Base-by-base conservation (phyloP, 2,888 invertebrate species). In the Tethea ocularis region DNA sequence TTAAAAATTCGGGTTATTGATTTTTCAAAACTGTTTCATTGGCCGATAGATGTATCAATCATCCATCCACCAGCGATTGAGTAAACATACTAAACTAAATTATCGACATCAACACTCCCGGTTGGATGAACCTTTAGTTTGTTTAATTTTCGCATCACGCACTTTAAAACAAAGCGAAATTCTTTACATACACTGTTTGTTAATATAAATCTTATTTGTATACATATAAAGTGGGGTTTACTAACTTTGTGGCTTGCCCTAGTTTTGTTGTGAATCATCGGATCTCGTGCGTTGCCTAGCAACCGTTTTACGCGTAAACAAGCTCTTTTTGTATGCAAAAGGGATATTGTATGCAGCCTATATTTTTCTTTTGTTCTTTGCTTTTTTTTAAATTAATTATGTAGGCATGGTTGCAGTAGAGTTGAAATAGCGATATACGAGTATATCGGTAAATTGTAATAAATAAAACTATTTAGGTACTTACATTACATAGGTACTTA, bases 231-330 rank as follows among this genome's bases (percentile, higher is more conserved):
- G 53, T 33, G 29, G 10, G 22, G 36, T 54, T 54, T 22, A 22
- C 33, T 11, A 7, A 22, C 20, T 8, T 5, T 22, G 46, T 17
- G 10, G 33, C 6, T 36, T 54, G 54, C 11, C 54, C 54, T 33
- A 54, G 33, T 33, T 54, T 33, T 13, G 5, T 17, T 17, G 17
- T 46, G 46, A 46, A n/a, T 46, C 46, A 20, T 8, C n/a, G 3
- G 33, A 54, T 54, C 54, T 54, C 33, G 33, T 36, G 54, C 54
- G 54, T 54, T 54, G 54, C 54, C 33, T 33, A 22, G 54, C 54
- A 54, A 54, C 54, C 53, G 29, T 26, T 13, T 10, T 26, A 54
- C 11, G 11, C 20, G 54, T 54, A 54, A 36, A 54, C 54, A 54
- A 29, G 29, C 10, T 29, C 26, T 24, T 26, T 53, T 33, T 13